Evolutionary conservation across 2,113 vertebrate species (phyloP).

Genomic region (Equus przewalskii): DNA sequence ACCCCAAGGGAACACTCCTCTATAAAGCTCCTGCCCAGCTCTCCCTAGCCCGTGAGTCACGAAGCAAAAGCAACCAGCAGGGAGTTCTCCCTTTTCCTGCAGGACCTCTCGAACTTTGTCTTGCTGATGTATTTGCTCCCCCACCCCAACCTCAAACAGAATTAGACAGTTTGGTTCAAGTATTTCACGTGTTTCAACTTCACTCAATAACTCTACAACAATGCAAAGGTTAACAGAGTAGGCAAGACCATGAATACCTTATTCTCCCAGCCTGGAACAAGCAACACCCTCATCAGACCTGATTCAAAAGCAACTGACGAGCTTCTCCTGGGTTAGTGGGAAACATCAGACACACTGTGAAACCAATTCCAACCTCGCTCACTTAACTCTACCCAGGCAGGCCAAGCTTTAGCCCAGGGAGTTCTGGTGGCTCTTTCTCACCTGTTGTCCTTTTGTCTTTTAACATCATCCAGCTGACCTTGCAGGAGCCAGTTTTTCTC

Average conservation of each 20-base stretch:
- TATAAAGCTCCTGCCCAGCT: neutral
- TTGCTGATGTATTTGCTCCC: neutral
- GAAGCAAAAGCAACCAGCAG: neutral
- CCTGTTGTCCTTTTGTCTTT: constrained; percentile 81
- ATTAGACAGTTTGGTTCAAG: neutral
- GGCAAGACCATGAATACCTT: neutral
- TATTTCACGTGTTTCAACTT: neutral
- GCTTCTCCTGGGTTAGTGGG: neutral
- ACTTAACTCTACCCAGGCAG: neutral
- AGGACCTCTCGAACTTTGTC: neutral
- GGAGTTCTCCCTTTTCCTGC: neutral
- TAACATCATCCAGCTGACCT: constrained; percentile 85
- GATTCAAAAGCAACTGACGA: neutral
- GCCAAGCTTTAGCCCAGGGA: neutral
- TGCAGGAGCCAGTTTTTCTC: constrained; percentile 92
- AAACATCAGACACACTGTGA: fast-evolving
- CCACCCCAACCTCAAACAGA: neutral
- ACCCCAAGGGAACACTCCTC: neutral
- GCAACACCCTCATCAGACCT: neutral
- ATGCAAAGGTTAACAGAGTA: neutral
- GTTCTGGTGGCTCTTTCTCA: constrained; percentile 60
- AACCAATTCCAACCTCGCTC: neutral
- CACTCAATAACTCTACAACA: neutral
- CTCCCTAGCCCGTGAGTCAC: neutral
- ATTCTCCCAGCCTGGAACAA: neutral